phyloP scores from a whole-genome alignment of 2,113 vertebrate species.

The Osmerus eperlanus region DNA sequence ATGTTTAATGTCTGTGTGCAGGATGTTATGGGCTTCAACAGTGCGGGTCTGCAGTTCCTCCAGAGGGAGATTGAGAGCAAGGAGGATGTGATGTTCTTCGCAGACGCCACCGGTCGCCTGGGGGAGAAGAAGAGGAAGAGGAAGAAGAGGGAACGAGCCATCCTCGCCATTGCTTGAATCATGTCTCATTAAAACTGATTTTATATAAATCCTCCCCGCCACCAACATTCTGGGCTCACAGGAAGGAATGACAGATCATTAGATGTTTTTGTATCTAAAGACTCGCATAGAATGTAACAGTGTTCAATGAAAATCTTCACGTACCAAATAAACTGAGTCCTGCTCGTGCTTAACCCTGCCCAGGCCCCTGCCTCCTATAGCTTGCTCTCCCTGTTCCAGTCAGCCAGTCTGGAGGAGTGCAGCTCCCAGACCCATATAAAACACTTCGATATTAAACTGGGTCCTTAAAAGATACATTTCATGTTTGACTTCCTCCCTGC shows the following conservation, averaged over 20 bases:
- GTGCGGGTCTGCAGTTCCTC: constrained; percentile 87
- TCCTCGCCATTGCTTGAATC: constrained; percentile 81
- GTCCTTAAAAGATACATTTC: constrained; percentile 16
- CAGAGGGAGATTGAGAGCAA: constrained; percentile 89
- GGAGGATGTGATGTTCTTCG: constrained; percentile 92
- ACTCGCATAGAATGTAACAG: constrained; percentile 17
- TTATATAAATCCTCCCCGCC: background rate
- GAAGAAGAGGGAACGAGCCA: constrained; percentile 83
- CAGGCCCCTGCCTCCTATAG: no score
- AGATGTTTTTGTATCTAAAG: constrained; percentile 23
- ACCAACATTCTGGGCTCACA: background rate
- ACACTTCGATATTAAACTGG: constrained; percentile 15
- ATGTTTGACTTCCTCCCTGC: constrained; percentile 5
- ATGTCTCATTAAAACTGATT: background rate
- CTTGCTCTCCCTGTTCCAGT: constrained; percentile 18
- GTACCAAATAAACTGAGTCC: constrained; percentile 47
- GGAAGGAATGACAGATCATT: background rate
- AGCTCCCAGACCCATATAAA: constrained; percentile 19
- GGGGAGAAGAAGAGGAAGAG: constrained; percentile 84
- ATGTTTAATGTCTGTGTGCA: constrained; percentile 43
- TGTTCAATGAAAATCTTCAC: constrained; percentile 32
- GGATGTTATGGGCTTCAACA: constrained; percentile 93
- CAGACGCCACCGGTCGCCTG: constrained; percentile 85
- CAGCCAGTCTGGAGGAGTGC: background rate
- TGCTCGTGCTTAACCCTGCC: no score